These are phyloP conservation scores for Pardosa pseudoannulata DNA, from an alignment of 2,888 invertebrate genomes.

Conservation along the genomic window DNA sequence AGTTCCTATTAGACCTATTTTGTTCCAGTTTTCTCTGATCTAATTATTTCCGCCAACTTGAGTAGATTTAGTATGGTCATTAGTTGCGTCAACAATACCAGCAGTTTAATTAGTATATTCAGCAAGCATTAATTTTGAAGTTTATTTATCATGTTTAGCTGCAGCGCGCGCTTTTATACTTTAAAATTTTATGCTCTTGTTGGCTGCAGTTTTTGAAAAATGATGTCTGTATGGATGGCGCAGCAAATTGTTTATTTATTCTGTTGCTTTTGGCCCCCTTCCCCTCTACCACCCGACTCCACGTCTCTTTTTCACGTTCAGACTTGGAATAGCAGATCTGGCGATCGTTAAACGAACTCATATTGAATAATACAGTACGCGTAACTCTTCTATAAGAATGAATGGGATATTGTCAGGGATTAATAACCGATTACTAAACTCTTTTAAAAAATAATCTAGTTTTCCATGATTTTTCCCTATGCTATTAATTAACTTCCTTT, in stretches of 20 bases:
- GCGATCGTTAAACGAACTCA: no score
- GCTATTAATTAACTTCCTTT: no score
- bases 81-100: conserved; percentile 66
- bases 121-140: conserved; percentile 57
- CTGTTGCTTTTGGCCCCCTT: no score
- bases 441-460: no score
- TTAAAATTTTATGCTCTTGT: conserved; percentile 14
- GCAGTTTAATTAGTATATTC: conserved; percentile 52
- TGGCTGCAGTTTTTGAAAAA: background rate
- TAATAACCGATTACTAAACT: no score
- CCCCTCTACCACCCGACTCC: background rate
- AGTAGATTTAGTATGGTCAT: conserved; percentile 56
- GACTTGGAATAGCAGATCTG: background rate
- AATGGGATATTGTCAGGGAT: no score
- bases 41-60: conserved; percentile 64
- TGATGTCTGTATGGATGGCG: background rate
- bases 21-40: conserved; percentile 49
- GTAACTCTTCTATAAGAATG: no score
- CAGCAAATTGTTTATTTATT: background rate
- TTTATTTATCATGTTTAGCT: conserved; percentile 44
- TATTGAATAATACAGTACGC: no score
- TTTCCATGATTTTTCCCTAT: no score
- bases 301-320: no score
- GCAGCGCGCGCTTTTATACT: conserved; percentile 7
- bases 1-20: conserved; percentile 53